phyloP scores from a whole-genome alignment of 1,140 invertebrate species.

The Camponotus vicinus region DNA sequence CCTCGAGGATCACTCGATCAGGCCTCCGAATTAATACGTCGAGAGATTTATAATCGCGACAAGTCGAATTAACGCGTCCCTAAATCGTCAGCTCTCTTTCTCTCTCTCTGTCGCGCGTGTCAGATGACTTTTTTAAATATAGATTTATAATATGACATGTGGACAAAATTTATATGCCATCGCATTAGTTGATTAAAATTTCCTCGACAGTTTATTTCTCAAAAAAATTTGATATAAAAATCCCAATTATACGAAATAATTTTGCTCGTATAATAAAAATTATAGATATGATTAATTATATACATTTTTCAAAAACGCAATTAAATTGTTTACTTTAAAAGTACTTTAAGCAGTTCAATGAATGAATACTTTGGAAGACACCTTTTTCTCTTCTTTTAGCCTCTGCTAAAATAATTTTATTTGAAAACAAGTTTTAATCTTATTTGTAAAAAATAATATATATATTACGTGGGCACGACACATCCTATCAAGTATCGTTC shows the following conservation, averaged over 20 bases:
- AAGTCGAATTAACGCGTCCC: neutral
- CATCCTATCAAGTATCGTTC: neutral
- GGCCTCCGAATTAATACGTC: conserved; percentile 21
- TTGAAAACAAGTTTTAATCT: neutral
- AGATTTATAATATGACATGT: neutral
- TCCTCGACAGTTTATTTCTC: neutral
- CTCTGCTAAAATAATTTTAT: neutral
- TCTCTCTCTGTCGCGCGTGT: neutral
- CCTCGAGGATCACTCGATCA: conserved; percentile 3
- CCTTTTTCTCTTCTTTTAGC: neutral
- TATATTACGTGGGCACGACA: neutral
- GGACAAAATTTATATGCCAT: neutral
- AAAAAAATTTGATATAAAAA: neutral
- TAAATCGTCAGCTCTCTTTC: neutral
- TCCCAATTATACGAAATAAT: neutral
- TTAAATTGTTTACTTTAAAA: neutral
- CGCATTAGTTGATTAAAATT: neutral
- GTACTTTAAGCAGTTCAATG: conserved; percentile 12
- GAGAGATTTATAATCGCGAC: conserved; percentile 2
- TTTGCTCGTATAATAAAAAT: neutral
- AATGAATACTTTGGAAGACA: neutral
- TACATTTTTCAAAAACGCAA: neutral
- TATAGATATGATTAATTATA: neutral
- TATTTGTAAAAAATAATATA: neutral
- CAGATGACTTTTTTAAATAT: conserved; percentile 1